Evolutionary conservation across 1,140 invertebrate species (phyloP).

Genomic region (Tachypleus tridentatus): DNA sequence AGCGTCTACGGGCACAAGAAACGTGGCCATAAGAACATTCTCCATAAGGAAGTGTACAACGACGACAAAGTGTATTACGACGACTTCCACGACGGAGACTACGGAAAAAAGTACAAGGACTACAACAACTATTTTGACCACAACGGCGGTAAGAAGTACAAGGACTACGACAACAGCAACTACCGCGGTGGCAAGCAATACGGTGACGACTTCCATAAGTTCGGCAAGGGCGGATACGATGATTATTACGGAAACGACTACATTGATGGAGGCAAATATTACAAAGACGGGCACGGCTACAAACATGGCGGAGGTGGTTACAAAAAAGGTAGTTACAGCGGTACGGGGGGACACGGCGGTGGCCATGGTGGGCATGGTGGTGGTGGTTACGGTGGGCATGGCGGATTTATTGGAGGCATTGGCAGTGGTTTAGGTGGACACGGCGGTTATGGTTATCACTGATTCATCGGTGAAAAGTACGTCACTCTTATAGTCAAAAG

Average conservation of each 20-base stretch:
- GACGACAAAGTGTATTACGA: conserved; percentile 26
- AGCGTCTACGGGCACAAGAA: conserved; percentile 21
- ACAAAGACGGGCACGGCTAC: conserved; percentile 11
- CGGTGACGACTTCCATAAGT: conserved; percentile 20
- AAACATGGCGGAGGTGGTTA: conserved; percentile 8
- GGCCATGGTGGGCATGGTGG: conserved; percentile 7
- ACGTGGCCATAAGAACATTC: conserved; percentile 24
- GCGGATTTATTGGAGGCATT: conserved; percentile 11
- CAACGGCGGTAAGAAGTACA: conserved; percentile 16
- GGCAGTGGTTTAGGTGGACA: conserved; percentile 9
- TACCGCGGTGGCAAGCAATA: conserved; percentile 18
- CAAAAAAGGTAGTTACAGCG: not conserved
- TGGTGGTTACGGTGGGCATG: conserved; percentile 9
- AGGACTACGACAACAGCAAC: conserved; percentile 14
- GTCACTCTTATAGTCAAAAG: conserved; percentile 6
- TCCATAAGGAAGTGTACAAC: conserved; percentile 26
- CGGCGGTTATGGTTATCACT: conserved; percentile 1
- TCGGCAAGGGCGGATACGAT: conserved; percentile 14
- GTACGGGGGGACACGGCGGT: conserved; percentile 4
- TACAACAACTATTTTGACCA: conserved; percentile 19
- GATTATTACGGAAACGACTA: conserved; percentile 7
- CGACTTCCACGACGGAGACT: conserved; percentile 23
- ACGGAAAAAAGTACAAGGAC: conserved; percentile 23
- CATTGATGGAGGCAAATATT: conserved; percentile 16
- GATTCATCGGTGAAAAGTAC: conserved; percentile 12